Base-by-base conservation (phyloP, 2,113 vertebrate genomes). In the Dermatemys mawii region DNA sequence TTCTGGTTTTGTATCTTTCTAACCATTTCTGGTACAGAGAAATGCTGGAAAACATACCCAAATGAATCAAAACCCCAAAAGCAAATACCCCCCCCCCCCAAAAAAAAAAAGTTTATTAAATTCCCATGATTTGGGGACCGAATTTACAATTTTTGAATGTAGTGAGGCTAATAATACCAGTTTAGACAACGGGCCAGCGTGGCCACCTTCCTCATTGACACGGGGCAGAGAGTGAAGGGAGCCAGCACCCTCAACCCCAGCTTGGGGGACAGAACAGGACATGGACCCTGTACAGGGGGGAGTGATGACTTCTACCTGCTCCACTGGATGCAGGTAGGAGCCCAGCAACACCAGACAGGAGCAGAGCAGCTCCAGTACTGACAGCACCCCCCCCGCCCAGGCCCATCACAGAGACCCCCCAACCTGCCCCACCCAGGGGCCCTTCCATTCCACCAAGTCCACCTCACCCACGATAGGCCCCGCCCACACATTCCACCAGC, bases 181-280 rank as follows among this genome's bases (percentile, higher is more conserved):
- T 21, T 10, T 10, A 21, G 16, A n/a, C 32, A 67, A n/a, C 4
- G 8, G 32, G 17, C 9, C 16, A 21, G 60, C 0, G 4, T n/a
- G 60, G 35, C 60, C 32, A 21, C 35, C 8, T 8, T 67, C 17
- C 32, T n/a, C 8, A 17, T 35, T 3, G 60, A 5, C 60, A n/a
- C 17, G 17, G 17, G 17, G 60, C 3, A 8, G 17, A 19, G 60
- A 67, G 60, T 35, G 19, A 67, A 67, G 60, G 8, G 17, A 67
- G 60, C 19, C 63, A 38, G n/a, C 63, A 11, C 16, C 63, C 32
- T 21, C 35, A 67, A 10, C 9, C n/a, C 35, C 63, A 38, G n/a
- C 19, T 11, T 19, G 4, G 19, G 17, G n/a, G 8, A 38, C 5
- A 16, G 32, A n/a, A 67, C 17, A 67, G 14, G 63, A 32, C 17